Conservation (phyloP, 2,797 vertebrate species). For the Manis javanica region DNA sequence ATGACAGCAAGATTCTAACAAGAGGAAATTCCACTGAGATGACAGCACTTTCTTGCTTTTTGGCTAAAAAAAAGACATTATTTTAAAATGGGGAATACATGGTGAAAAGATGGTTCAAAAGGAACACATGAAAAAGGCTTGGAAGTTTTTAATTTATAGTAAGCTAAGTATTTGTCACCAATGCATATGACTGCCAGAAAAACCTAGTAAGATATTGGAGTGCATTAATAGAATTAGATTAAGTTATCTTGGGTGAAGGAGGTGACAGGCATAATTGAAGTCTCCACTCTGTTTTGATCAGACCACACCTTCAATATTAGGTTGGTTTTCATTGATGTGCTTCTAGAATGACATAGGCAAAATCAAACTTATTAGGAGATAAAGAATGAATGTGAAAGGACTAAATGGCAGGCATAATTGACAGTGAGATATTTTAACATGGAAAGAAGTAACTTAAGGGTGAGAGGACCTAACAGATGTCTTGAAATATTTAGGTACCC, state of each 20-base stretch:
- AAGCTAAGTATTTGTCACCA: neutral
- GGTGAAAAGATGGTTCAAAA: conserved; percentile 12
- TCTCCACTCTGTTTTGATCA: neutral
- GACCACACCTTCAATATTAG: neutral
- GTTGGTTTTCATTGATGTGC: neutral
- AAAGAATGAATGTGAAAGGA: conserved; percentile 19
- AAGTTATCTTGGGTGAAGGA: neutral
- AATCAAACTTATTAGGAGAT: neutral
- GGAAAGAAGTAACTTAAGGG: neutral
- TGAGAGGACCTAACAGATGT: neutral
- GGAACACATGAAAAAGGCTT: neutral
- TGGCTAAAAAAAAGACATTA: neutral
- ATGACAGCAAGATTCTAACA: neutral
- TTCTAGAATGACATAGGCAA: neutral
- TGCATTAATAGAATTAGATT: conserved; percentile 34
- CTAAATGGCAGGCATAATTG: neutral
- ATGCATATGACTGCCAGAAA: neutral
- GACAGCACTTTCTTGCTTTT: neutral
- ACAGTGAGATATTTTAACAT: neutral
- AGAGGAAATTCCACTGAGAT: neutral
- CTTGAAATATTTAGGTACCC: conserved; percentile 3
- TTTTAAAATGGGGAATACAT: neutral
- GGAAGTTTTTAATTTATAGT: neutral
- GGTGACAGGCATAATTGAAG: neutral
- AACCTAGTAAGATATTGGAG: neutral